phyloP scores from a whole-genome alignment of 2,113 vertebrate species.

The Bothrops jararaca region DNA sequence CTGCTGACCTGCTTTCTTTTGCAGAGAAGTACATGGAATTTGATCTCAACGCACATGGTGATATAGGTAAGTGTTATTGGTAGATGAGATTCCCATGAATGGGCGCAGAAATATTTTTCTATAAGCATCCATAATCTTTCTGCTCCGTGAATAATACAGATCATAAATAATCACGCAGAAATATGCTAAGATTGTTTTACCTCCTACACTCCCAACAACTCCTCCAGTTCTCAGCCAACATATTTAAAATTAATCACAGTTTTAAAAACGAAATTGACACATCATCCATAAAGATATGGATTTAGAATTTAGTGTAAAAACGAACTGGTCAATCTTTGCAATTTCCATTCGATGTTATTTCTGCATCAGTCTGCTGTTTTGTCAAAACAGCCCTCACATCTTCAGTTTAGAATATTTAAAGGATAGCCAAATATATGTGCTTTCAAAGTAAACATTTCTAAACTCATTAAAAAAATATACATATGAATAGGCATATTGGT shows the following conservation, averaged over 20 bases:
- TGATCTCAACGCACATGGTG: constrained; percentile 80
- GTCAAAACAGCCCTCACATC: background rate
- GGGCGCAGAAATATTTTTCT: background rate
- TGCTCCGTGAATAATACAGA: no score
- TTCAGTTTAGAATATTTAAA: background rate
- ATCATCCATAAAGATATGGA: background rate
- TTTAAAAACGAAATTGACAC: background rate
- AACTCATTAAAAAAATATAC: background rate
- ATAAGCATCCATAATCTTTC: background rate
- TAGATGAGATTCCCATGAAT: background rate
- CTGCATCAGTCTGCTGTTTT: background rate
- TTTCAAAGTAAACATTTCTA: background rate
- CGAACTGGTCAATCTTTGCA: background rate
- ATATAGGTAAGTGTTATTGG: constrained; percentile 72
- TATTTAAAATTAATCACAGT: background rate
- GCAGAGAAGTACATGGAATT: constrained; percentile 86
- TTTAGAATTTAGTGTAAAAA: background rate
- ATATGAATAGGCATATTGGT: background rate
- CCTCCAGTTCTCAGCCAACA: background rate
- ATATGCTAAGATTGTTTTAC: background rate
- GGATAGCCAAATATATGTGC: background rate
- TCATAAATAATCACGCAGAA: background rate
- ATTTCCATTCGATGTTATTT: background rate
- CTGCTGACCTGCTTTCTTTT: constrained; percentile 23
- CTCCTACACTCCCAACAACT: background rate